Evolutionary conservation across 2,113 vertebrate species (phyloP).

Genomic region (Lophotis ruficrista): DNA sequence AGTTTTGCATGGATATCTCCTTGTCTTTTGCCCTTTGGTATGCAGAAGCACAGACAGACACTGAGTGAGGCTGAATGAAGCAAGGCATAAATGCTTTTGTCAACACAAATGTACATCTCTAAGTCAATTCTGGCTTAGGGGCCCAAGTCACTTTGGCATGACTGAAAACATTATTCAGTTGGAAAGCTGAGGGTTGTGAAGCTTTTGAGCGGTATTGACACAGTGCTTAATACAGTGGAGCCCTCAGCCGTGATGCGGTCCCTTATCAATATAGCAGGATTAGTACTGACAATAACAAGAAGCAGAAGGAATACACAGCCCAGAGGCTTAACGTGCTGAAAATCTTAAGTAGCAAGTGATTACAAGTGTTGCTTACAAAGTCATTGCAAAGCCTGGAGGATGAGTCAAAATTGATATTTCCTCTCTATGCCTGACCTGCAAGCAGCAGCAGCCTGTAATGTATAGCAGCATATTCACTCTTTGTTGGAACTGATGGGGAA

Average conservation of each 20-base stretch:
- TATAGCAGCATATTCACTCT: neutral
- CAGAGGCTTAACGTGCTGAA: neutral
- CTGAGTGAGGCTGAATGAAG: neutral
- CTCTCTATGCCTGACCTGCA: neutral
- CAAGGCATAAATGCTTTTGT: neutral
- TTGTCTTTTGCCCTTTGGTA: neutral
- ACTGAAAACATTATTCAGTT: slow-evolving; percentile 16
- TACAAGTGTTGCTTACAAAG: neutral
- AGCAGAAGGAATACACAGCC: neutral
- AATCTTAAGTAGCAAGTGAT: neutral
- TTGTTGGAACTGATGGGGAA: neutral
- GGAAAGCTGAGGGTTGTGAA: neutral
- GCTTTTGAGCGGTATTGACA: neutral
- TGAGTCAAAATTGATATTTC: neutral
- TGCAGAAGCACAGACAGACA: neutral
- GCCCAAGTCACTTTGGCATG: neutral
- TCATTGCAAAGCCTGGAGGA: neutral
- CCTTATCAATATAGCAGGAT: neutral
- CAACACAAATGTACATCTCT: neutral
- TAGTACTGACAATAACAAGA: neutral
- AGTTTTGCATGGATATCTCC: neutral
- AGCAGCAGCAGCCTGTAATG: neutral
- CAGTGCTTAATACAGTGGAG: neutral
- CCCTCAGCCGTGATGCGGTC: neutral
- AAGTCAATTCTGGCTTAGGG: neutral